Conservation (phyloP, 2,113 vertebrate species). For the Laticauda laticaudata region DNA sequence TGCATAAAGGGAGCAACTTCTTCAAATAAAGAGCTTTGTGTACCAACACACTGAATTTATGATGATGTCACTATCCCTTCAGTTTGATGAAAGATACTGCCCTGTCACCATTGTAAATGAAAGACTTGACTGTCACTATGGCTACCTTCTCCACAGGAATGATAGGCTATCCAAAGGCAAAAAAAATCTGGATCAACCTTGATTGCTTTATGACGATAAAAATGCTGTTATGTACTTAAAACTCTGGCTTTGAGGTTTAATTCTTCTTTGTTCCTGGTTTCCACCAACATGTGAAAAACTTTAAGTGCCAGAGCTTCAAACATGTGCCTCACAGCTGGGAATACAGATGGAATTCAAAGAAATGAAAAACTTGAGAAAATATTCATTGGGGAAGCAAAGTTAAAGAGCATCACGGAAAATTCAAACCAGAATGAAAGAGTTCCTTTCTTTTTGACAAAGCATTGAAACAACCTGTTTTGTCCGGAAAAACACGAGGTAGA, state of each 20-base stretch:
- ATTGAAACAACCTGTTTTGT: conserved; percentile 19
- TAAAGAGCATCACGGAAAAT: not conserved
- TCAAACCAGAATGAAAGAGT: conserved; percentile 10
- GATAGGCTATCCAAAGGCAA: not conserved
- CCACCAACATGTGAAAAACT: not conserved
- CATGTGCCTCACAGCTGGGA: not conserved
- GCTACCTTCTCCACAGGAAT: not conserved
- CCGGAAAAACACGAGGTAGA: no score
- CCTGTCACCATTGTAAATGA: not conserved
- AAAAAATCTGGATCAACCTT: not conserved
- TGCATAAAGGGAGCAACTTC: not conserved
- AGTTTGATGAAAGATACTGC: not conserved
- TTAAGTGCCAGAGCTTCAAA: not conserved
- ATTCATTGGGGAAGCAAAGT: not conserved
- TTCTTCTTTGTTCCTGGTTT: not conserved
- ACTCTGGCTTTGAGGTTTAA: not conserved
- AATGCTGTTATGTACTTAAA: not conserved
- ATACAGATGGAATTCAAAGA: not conserved
- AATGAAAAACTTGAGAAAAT: not conserved
- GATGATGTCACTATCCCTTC: not conserved
- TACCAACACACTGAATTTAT: not conserved
- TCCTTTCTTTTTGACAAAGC: not conserved
- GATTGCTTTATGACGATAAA: not conserved
- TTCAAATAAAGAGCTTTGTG: not conserved
- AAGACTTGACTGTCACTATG: not conserved